A percentile compares a stretch with the other conserved stretches of the same genome.
These are phyloP conservation scores for Loxodonta africana DNA, from an alignment of 2,113 vertebrate species.

Conservation along the genomic window DNA sequence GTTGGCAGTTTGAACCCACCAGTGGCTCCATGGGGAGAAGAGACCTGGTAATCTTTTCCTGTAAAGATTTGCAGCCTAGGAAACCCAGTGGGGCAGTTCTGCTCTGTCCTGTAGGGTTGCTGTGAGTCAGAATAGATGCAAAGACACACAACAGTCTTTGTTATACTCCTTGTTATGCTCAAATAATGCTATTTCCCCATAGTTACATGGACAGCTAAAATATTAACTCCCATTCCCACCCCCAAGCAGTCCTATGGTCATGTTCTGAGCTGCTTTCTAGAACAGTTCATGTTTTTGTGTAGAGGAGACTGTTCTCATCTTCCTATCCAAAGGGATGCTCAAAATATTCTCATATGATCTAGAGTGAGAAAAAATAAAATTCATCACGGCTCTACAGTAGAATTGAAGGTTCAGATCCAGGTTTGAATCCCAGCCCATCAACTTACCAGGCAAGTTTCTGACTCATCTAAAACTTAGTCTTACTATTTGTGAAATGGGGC, in stretches of 20 bases:
- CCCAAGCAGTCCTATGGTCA: background rate
- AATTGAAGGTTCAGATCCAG: background rate
- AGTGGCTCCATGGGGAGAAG: background rate
- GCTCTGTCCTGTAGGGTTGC: background rate
- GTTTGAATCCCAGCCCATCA: background rate
- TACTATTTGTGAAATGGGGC: background rate
- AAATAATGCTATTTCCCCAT: background rate
- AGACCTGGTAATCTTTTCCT: background rate
- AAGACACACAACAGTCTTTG: background rate
- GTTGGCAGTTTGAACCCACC: background rate
- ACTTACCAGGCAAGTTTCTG: background rate
- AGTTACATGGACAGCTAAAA: background rate
- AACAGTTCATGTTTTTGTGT: background rate
- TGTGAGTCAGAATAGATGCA: background rate
- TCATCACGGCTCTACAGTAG: background rate
- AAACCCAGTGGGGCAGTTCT: background rate
- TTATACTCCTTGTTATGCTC: background rate
- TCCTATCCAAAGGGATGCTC: background rate
- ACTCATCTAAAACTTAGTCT: conserved; percentile 51
- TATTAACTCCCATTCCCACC: background rate
- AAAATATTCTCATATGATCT: background rate
- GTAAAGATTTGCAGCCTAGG: background rate
- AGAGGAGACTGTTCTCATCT: background rate
- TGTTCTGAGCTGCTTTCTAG: background rate
- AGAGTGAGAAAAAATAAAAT: background rate